phyloP scores from a whole-genome alignment of 1,140 invertebrate species.

The Metaphire vulgaris region DNA sequence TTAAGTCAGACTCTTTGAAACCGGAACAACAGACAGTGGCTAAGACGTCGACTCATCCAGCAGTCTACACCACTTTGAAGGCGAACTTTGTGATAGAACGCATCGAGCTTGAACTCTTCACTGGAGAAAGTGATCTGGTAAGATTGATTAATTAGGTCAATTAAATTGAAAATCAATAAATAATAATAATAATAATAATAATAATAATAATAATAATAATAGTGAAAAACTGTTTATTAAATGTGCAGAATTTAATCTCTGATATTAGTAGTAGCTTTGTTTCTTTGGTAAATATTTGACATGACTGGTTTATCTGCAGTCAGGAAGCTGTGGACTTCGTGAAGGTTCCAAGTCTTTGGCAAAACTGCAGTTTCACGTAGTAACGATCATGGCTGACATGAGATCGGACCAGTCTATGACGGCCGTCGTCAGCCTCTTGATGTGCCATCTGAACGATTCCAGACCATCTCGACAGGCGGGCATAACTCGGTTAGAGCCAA shows the following conservation, averaged over 20 bases:
- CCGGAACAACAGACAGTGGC: too few relatives aligned
- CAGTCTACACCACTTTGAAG: neutral
- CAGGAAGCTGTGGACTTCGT: neutral
- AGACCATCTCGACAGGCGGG: conserved; percentile 47
- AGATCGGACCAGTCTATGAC: conserved; percentile 67
- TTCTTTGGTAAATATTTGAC: too few relatives aligned
- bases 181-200: too few relatives aligned
- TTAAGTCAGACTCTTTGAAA: too few relatives aligned
- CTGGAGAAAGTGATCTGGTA: neutral
- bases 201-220: too few relatives aligned
- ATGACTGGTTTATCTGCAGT: neutral
- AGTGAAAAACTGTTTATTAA: too few relatives aligned
- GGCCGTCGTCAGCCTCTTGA: conserved; percentile 66
- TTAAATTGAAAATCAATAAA: too few relatives aligned
- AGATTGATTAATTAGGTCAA: too few relatives aligned
- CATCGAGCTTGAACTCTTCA: neutral
- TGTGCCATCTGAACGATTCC: conserved; percentile 75
- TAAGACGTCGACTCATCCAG: too few relatives aligned
- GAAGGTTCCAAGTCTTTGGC: neutral
- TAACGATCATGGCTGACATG: conserved; percentile 70
- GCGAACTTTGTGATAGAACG: neutral
- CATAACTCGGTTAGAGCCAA: conserved; percentile 47
- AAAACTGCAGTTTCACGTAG: conserved; percentile 58
- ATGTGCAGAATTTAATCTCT: too few relatives aligned
- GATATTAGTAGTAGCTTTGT: too few relatives aligned